Evolutionary conservation across 2,113 vertebrate genomes (phyloP).

Genomic region (Okapia johnstoni): DNA sequence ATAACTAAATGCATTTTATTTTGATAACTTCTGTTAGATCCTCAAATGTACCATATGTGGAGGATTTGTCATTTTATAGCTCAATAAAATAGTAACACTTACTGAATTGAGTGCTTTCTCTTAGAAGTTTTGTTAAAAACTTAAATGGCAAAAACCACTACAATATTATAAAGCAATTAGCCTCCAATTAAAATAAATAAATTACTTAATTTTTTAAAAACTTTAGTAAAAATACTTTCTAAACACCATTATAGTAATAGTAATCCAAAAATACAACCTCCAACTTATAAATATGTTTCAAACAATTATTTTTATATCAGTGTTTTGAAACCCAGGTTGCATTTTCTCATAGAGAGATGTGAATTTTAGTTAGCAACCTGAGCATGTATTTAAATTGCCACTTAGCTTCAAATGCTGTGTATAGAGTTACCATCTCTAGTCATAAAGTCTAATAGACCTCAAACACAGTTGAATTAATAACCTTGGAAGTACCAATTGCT

Average conservation of each 20-base stretch:
- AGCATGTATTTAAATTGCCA: background rate
- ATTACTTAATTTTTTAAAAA: background rate
- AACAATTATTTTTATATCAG: background rate
- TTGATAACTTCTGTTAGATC: background rate
- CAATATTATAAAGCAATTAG: background rate
- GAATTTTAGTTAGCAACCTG: background rate
- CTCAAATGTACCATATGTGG: background rate
- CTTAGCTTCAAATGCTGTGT: background rate
- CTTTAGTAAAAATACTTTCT: background rate
- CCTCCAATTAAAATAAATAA: background rate
- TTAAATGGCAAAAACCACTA: background rate
- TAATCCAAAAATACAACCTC: background rate
- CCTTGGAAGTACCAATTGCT: background rate
- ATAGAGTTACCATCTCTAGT: background rate
- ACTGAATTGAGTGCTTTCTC: background rate
- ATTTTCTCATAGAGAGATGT: background rate
- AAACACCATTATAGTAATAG: background rate
- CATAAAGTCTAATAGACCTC: background rate
- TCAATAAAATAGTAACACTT: background rate
- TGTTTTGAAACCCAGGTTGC: background rate
- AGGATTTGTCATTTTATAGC: background rate
- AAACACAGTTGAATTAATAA: constrained; percentile 9
- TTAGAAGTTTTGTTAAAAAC: background rate
- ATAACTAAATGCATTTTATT: background rate
- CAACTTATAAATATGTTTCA: background rate